Evolutionary conservation across 2,888 invertebrate species (phyloP).

Genomic region (Parnassius smintheus): DNA sequence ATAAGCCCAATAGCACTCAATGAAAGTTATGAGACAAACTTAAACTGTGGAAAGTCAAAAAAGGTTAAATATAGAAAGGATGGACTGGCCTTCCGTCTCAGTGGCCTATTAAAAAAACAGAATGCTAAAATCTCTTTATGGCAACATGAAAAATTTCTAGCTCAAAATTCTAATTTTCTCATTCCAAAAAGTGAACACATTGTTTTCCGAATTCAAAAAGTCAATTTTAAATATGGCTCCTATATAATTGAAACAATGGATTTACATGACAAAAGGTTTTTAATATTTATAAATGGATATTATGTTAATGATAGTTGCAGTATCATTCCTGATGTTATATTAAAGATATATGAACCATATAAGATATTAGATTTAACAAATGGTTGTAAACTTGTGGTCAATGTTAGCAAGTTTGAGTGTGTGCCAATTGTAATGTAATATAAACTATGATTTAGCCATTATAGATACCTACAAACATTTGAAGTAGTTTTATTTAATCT

Average conservation of each 20-base stretch:
- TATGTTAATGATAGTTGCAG: conserved; percentile 44
- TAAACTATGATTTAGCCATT: no score
- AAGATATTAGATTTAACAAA: conserved; percentile 42
- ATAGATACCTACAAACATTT: no score
- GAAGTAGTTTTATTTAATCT: no score
- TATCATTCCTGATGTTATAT: conserved; percentile 42
- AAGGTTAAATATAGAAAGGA: conserved; percentile 69
- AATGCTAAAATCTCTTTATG: conserved; percentile 69
- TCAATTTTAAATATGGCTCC: conserved; percentile 56
- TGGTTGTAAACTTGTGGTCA: conserved; percentile 52
- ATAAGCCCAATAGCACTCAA: conserved; percentile 12
- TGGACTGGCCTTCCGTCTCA: conserved; percentile 67
- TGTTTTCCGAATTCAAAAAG: conserved; percentile 51
- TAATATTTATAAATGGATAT: conserved; percentile 54
- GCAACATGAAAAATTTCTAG: conserved; percentile 78
- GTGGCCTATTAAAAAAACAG: conserved; percentile 68
- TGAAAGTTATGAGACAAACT: conserved; percentile 31
- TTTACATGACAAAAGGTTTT: conserved; percentile 43
- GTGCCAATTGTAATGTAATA: conserved; percentile 25
- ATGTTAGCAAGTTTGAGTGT: conserved; percentile 69
- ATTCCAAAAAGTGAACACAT: conserved; percentile 57
- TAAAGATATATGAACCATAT: conserved; percentile 64
- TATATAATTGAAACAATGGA: conserved; percentile 52
- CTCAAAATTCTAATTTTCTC: conserved; percentile 63
- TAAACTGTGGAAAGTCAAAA: conserved; percentile 41